Base-by-base conservation (phyloP, 2,888 invertebrate species). In the Drosophila aldrichi region DNA sequence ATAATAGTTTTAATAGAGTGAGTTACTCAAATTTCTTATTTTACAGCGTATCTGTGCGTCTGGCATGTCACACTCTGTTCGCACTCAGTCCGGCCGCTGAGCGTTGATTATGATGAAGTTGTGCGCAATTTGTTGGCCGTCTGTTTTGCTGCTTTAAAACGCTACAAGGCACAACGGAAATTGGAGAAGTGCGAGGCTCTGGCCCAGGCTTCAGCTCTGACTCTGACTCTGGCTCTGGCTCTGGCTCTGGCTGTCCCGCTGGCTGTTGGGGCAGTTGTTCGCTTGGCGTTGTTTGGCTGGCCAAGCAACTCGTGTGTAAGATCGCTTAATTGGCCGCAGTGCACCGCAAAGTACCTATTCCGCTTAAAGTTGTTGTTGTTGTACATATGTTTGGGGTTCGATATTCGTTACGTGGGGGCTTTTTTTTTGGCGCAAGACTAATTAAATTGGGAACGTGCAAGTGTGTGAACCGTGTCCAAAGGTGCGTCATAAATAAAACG, bases 111-210 rank as follows among this genome's bases (percentile, higher is more conserved):
- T 86, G 89, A 82, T 88, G 90, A 89, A 90, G 90, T 89, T 90
- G 90, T 90, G 89, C 79, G 81, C 88, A 89, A 90, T 90, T 91
- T 91, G 91, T 88, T 89, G 85, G 87, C 79, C 80, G 83, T 82
- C 83, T 85, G 82, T 89, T 89, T 49, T 79, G 83, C 74, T 61
- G 75, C 74, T 64, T 64, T 44, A 79, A 79, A 79, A 67, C 71
- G 80, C 88, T 81, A 69, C 71, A 66, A 86, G 84, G 89, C 84
- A 87, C 84, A 84, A 83, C 84, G 89, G 85, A 85, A 89, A 85
- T 88, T 89, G 89, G 88, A 89, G 89, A 63, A 65, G 60, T 71
- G 68, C 70, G 77, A 70, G 65, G 77, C 64, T 49, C 60, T 64
- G 48, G 18, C 29, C n/a, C 16, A 8, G 25, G 4, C 44, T 29